A percentile compares a stretch with the other conserved stretches of the same genome.
These are phyloP conservation scores for Chionoecetes opilio DNA, from an alignment of 1,140 invertebrate genomes.

Conservation along the genomic window DNA sequence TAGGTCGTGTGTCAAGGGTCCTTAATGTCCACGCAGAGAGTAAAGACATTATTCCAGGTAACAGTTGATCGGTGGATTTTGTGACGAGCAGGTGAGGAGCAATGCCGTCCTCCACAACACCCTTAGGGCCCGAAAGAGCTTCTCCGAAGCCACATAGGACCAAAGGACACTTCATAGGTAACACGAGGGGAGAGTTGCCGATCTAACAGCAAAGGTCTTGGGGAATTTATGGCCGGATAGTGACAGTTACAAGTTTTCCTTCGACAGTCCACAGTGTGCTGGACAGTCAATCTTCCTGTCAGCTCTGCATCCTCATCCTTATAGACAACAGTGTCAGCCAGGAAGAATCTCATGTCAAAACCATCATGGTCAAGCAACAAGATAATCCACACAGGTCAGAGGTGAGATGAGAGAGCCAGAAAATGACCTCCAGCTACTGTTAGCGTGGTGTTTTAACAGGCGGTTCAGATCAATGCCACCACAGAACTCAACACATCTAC, in stretches of 20 bases:
- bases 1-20: constrained; percentile 44
- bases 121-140: neutral
- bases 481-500: neutral
- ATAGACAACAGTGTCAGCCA: constrained; percentile 36
- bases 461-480: constrained; percentile 47
- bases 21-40: constrained; percentile 60
- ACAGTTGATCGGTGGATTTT: neutral
- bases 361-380: constrained; percentile 48
- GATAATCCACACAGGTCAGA: constrained; percentile 47
- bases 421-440: constrained; percentile 10
- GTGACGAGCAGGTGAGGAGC: neutral
- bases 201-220: constrained; percentile 15
- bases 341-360: neutral
- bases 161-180: neutral
- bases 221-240: constrained; percentile 28
- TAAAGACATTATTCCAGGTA: constrained; percentile 23
- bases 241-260: neutral
- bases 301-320: constrained; percentile 46
- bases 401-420: constrained; percentile 44
- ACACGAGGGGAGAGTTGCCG: neutral
- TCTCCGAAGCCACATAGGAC: neutral
- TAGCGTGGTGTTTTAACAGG: constrained; percentile 43
- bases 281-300: constrained; percentile 34
- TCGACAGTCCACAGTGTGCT: constrained; percentile 12
- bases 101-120: constrained; percentile 47